phyloP scores from a whole-genome alignment of 2,888 invertebrate genomes.

The Dynastes tityus region DNA sequence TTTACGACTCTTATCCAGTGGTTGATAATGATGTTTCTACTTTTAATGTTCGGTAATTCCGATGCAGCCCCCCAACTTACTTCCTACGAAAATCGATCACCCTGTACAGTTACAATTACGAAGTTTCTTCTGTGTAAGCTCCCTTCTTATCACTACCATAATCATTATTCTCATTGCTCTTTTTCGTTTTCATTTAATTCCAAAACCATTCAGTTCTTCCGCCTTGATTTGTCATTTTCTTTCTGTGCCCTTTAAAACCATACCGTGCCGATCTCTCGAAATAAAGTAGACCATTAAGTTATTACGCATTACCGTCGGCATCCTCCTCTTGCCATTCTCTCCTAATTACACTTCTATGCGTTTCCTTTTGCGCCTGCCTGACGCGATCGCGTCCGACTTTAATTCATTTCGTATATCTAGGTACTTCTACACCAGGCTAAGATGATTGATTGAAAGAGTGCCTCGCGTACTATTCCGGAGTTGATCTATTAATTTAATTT shows the following conservation, averaged over 20 bases:
- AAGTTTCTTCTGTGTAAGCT: background rate
- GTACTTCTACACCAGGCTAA: constrained; percentile 2
- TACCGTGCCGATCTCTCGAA: background rate
- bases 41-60: too few relatives aligned
- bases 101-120: background rate
- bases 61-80: too few relatives aligned
- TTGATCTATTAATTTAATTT: constrained; percentile 40
- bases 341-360: constrained; percentile 5
- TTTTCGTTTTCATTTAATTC: background rate
- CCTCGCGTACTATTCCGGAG: background rate
- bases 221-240: background rate
- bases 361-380: constrained; percentile 13
- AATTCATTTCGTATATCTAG: constrained; percentile 23
- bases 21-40: too few relatives aligned
- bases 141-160: too few relatives aligned
- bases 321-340: background rate
- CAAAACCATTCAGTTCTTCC: too few relatives aligned
- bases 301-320: background rate
- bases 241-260: background rate
- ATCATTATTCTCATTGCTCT: background rate
- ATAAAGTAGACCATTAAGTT: constrained; percentile 32
- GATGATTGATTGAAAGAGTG: constrained; percentile 42
- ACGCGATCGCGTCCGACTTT: background rate
- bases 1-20: too few relatives aligned
- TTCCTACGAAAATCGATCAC: too few relatives aligned